Percentiles rank a stretch among this genome's conserved stretches.
phyloP scores from a whole-genome alignment of 1,140 invertebrate species.

The Neoseiulus cucumeris region DNA sequence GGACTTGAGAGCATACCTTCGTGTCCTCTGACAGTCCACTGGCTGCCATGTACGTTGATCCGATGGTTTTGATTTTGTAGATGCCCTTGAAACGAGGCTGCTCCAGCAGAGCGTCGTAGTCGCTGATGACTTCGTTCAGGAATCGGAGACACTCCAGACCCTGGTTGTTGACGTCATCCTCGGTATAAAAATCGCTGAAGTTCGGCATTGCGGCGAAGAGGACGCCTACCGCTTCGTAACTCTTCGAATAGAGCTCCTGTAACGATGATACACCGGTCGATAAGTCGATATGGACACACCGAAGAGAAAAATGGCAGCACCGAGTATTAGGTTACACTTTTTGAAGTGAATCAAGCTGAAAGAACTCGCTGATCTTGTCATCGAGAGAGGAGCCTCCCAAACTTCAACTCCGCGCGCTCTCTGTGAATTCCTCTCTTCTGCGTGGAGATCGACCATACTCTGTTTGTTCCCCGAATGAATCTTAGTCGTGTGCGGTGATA shows the following conservation, averaged over 20 bases:
- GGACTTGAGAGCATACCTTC: constrained; percentile 39
- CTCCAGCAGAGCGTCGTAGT: constrained; percentile 79
- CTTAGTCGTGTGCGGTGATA: too few relatives aligned
- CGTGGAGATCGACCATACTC: too few relatives aligned
- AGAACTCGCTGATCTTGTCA: constrained; percentile 6
- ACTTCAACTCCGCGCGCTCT: too few relatives aligned
- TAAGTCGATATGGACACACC: background rate
- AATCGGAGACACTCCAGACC: constrained; percentile 84
- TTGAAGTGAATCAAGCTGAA: constrained; percentile 6
- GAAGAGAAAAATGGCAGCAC: too few relatives aligned
- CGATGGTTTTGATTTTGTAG: constrained; percentile 94
- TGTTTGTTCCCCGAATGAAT: too few relatives aligned
- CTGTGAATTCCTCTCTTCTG: too few relatives aligned
- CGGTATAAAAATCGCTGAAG: constrained; percentile 82
- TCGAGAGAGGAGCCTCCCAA: too few relatives aligned
- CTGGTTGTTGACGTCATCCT: constrained; percentile 87
- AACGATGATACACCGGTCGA: constrained; percentile 9
- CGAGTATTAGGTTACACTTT: too few relatives aligned
- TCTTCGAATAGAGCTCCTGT: constrained; percentile 80
- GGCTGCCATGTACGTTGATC: constrained; percentile 92
- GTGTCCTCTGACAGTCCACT: constrained; percentile 52
- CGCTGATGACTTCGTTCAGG: constrained; percentile 91
- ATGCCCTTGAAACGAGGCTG: constrained; percentile 56
- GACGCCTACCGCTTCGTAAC: constrained; percentile 74
- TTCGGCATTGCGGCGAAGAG: constrained; percentile 88